Evolutionary conservation across 2,888 invertebrate species (phyloP).

Genomic region (Ormyrus pomaceus): DNA sequence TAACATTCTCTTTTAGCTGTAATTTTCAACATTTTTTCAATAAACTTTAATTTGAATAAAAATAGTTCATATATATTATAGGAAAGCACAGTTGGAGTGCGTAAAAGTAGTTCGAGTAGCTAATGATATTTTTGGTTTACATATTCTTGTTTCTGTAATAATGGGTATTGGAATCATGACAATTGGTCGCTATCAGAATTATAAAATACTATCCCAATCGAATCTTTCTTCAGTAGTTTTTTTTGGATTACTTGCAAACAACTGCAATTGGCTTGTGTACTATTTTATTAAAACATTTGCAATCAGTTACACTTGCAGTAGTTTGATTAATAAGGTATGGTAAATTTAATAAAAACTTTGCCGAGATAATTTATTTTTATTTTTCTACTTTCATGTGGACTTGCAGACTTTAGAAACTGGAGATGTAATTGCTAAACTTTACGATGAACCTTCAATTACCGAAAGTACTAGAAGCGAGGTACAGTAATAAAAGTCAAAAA

Average conservation of each 20-base stretch:
- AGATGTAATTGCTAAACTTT: constrained; percentile 37
- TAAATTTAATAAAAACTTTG: not conserved
- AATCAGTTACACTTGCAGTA: not conserved
- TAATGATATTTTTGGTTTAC: constrained; percentile 24
- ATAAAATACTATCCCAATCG: too few species aligned
- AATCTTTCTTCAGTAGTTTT: not conserved
- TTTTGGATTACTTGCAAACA: too few species aligned
- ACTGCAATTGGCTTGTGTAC: too few species aligned
- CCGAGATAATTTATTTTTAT: not conserved
- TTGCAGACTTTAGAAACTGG: constrained; percentile 34
- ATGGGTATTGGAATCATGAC: not conserved
- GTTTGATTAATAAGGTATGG: too few species aligned
- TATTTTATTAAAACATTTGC: not conserved
- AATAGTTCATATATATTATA: not conserved
- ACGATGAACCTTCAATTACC: constrained; percentile 45
- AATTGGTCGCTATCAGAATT: too few species aligned
- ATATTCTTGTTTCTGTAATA: constrained; percentile 28
- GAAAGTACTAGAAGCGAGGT: constrained; percentile 38
- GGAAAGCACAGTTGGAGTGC: constrained; percentile 20
- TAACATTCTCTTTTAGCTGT: too few species aligned
- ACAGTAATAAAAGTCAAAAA: not conserved
- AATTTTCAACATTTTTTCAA: too few species aligned
- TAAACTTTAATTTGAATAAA: too few species aligned
- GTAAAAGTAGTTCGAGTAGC: constrained; percentile 22
- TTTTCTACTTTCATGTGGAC: too few species aligned